phyloP scores from a whole-genome alignment of 2,797 vertebrate species.

The Amblyopsis hoosieri region DNA sequence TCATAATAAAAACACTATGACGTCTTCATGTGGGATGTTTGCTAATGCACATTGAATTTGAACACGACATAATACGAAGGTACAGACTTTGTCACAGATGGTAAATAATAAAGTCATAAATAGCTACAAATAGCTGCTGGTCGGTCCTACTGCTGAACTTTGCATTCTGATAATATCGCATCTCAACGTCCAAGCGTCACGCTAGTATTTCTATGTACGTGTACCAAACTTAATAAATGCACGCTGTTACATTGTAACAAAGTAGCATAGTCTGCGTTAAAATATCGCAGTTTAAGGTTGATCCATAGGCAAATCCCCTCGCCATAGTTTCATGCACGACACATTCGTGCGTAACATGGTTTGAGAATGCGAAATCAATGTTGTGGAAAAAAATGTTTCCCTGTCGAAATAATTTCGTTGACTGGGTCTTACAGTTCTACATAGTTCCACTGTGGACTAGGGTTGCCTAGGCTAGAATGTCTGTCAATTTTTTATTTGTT shows the following conservation, averaged over 20 bases:
- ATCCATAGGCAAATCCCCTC: too few species aligned
- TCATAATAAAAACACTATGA: conserved; percentile 86
- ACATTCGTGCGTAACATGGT: conserved; percentile 31
- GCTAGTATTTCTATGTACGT: neutral
- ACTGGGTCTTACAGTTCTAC: too few species aligned
- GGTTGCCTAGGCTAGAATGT: too few species aligned
- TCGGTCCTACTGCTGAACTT: conserved; percentile 30
- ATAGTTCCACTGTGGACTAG: too few species aligned
- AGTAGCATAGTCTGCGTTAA: too few species aligned
- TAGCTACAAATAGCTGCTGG: too few species aligned
- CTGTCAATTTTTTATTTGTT: too few species aligned
- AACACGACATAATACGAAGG: neutral
- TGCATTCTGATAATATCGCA: conserved; percentile 7
- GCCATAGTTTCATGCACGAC: neutral
- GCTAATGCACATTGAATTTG: conserved; percentile 18
- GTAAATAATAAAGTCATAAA: neutral
- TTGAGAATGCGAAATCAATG: conserved; percentile 42
- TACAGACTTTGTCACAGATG: neutral
- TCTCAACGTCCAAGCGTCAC: conserved; percentile 6
- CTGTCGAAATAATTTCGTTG: too few species aligned
- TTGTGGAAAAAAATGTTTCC: neutral
- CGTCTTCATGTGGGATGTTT: conserved; percentile 52
- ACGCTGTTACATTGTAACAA: conserved; percentile 5
- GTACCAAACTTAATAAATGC: neutral
- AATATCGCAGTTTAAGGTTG: too few species aligned